Evolutionary conservation across 2,797 vertebrate genomes (phyloP), one percentile per base, ranked within the genome.

Genomic region (Gallinago solitaria): DNA sequence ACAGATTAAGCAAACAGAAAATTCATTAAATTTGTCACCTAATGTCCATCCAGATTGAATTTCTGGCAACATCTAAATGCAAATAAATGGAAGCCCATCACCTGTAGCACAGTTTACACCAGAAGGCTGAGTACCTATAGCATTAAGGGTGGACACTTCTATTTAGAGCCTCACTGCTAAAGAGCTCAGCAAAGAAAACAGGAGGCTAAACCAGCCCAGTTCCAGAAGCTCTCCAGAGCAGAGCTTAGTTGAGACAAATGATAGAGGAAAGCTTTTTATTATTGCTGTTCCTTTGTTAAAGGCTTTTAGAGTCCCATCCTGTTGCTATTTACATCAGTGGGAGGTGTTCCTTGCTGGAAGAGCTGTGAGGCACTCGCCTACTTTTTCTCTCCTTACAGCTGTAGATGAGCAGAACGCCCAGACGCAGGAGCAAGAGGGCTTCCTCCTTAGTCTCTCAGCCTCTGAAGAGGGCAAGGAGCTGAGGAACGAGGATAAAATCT

Each of bases 381-480:
- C 64, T 82, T 92, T 86, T 19, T 91, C 41, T 95, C 19, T 76
- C 47, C 90, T 18, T 85, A 45, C 96, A 99, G 99, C 99, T 47
- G 99, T 99, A 61, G 99, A 99, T 37, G 99, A 99, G 93, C 99
- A 99, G 98, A 99, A 99, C 0, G 99, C 99, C 57, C 99, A 99
- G 97, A 99, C 99, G 4, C 98, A 99, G 93, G 98, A 98, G 57
- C 98, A 98, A 71, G 97, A 98, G 89, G 97, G 98, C 9, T 99
- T 99, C 76, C 89, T 98, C 13, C 94, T 99, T 28, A 97, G 97
- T 4, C 98, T 98, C 6, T 95, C 98, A 2, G 67, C 93, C 43
- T 87, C 98, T 23, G 98, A 98, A 41, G 98, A 98, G 32, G 95
- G 89, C 65, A 98, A 96, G 54, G 98, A 98, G n/a, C 97, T 97